Conservation (phyloP, 2,888 invertebrate genomes). For the Drosophila mettleri region DNA sequence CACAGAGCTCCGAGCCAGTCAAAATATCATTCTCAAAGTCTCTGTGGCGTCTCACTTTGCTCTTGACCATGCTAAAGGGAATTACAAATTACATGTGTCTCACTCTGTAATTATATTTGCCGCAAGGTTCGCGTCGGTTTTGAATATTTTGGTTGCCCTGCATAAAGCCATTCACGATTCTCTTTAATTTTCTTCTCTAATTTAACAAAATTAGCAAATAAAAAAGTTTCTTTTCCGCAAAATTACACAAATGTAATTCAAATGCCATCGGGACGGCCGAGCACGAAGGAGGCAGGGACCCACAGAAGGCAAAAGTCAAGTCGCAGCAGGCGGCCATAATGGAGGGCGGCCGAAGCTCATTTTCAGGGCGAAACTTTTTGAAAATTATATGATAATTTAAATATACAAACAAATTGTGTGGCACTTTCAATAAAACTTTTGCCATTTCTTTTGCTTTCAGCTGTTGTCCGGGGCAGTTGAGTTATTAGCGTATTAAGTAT, state of each 20-base stretch:
- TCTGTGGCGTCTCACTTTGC: not conserved
- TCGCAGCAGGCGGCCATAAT: constrained; percentile 18
- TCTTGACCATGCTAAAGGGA: constrained; percentile 41
- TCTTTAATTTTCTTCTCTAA: constrained; percentile 74
- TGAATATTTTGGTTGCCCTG: constrained; percentile 51
- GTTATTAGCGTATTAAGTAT: constrained; percentile 76
- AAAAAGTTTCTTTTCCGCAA: constrained; percentile 78
- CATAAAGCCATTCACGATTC: constrained; percentile 68
- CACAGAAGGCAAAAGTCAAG: constrained; percentile 61
- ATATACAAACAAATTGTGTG: constrained; percentile 81
- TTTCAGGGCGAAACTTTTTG: constrained; percentile 64
- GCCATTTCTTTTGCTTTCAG: constrained; percentile 63
- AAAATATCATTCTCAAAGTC: no score
- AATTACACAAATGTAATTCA: constrained; percentile 81
- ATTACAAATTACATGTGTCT: constrained; percentile 73
- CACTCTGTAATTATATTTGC: constrained; percentile 60
- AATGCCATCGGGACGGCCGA: constrained; percentile 51
- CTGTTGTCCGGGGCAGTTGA: constrained; percentile 50
- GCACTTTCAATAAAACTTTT: constrained; percentile 81
- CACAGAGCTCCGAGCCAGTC: no score
- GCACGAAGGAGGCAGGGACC: constrained; percentile 3
- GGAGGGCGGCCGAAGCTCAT: constrained; percentile 48
- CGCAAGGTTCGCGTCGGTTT: constrained; percentile 35
- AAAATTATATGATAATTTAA: constrained; percentile 80
- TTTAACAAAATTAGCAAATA: constrained; percentile 79